phyloP scores from a whole-genome alignment of 2,113 vertebrate species.

The Diglossa brunneiventris region DNA sequence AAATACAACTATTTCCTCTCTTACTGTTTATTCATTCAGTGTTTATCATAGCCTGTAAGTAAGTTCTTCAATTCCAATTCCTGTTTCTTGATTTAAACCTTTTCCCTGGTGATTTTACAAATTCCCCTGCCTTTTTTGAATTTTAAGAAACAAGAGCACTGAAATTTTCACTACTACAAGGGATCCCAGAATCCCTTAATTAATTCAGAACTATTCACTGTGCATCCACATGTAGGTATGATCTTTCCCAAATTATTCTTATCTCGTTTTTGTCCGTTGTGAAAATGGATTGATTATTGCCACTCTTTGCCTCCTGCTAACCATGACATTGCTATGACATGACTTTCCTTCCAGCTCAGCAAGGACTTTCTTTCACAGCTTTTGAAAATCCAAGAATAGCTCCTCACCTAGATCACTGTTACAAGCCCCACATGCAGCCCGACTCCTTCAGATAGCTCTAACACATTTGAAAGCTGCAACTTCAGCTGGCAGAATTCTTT shows the following conservation, averaged over 20 bases:
- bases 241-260: not conserved
- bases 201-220: not conserved
- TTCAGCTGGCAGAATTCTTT: not conserved
- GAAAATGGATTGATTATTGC: not conserved
- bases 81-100: not conserved
- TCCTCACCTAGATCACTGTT: not conserved
- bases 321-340: not conserved
- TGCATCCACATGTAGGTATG: not conserved
- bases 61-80: not conserved
- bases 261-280: not conserved
- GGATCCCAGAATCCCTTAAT: not conserved
- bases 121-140: not conserved
- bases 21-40: not conserved
- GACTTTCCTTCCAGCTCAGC: not conserved
- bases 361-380: not conserved
- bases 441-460: not conserved
- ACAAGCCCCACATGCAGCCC: not conserved
- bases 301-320: not conserved
- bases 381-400: not conserved
- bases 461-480: not conserved
- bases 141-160: not conserved
- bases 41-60: not conserved
- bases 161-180: not conserved
- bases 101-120: not conserved
- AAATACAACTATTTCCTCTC: not conserved